Base-by-base conservation (phyloP, 2,797 vertebrate species). In the Chaetodon trifasciatus region DNA sequence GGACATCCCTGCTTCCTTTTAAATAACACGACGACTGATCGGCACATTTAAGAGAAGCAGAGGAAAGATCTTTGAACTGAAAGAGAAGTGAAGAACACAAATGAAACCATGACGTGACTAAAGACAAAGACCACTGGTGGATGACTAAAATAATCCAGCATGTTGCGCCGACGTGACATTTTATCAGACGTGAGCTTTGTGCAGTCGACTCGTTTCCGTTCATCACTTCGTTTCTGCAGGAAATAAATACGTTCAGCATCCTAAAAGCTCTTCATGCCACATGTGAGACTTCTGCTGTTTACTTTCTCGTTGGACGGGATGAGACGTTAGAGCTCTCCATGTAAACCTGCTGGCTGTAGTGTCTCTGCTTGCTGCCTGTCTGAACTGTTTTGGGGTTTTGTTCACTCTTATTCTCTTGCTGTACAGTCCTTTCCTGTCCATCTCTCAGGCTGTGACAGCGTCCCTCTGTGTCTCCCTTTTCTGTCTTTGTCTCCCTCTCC, bases 211-310 rank as follows among this genome's bases (percentile, higher is more conserved):
- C 13, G 12, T 74, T 64, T 64, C 11, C 11, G 0, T 23, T 74
- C 4, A 8, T 64, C 64, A 40, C 70, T n/a, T 73, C 70, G 44
- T 32, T 49, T 50, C 57, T 62, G 57, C 70, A 21, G 8, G 32
- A 39, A 50, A 8, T 7, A 40, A 12, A 40, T 1, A 39, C 1
- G 40, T 70, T 40, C 37, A 10, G 24, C 42, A 1, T 46, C 23
- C 13, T 19, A 24, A 70, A 58, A 49, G 35, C 16, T 8, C 11
- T 37, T 28, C 9, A 32, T 32, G 24, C 42, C 19, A 0, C 46
- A 2, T 8, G 13, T 23, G 4, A 16, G 8, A 17, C n/a, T 0
- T 10, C 40, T 17, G 40, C 28, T 17, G 40, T 40, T 3, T 1
- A 40, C 8, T 1, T 7, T 4, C 28, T 32, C 7, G 3, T 40